Evolutionary conservation across 2,888 invertebrate genomes (phyloP).

Genomic region (Acanthopleura granulata): DNA sequence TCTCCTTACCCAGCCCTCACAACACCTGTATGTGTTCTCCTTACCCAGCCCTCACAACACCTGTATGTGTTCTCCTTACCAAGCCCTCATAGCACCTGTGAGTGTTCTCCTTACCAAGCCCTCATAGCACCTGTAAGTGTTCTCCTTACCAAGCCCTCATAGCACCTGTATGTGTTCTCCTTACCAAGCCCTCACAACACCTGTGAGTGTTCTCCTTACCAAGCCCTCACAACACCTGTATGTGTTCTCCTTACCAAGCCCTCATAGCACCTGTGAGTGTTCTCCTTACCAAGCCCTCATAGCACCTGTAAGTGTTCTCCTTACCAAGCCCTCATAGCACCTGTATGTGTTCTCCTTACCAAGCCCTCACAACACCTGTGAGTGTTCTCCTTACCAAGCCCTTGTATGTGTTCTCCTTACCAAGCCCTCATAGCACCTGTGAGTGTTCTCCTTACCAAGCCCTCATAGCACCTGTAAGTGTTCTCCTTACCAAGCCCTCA

Average conservation of each 20-base stretch:
- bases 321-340: too few relatives aligned
- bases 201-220: conserved; percentile 66
- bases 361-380: conserved; percentile 56
- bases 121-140: too few relatives aligned
- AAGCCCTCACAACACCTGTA: conserved; percentile 56
- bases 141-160: conserved; percentile 62
- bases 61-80: conserved; percentile 63
- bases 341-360: conserved; percentile 66
- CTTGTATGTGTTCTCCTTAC: conserved; percentile 66
- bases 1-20: conserved; percentile 46
- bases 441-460: conserved; percentile 64
- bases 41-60: conserved; percentile 57
- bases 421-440: conserved; percentile 58
- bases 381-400: conserved; percentile 22
- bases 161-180: conserved; percentile 41
- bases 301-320: conserved; percentile 41
- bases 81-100: conserved; percentile 56
- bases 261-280: too few relatives aligned
- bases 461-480: conserved; percentile 48
- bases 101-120: conserved; percentile 22
- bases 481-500: too few relatives aligned
- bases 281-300: conserved; percentile 62
- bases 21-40: conserved; percentile 60
- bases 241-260: conserved; percentile 21
- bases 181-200: too few relatives aligned